These are phyloP conservation scores for Brachionus plicatilis DNA, from an alignment of 1,140 invertebrate genomes.

Conservation along the genomic window DNA sequence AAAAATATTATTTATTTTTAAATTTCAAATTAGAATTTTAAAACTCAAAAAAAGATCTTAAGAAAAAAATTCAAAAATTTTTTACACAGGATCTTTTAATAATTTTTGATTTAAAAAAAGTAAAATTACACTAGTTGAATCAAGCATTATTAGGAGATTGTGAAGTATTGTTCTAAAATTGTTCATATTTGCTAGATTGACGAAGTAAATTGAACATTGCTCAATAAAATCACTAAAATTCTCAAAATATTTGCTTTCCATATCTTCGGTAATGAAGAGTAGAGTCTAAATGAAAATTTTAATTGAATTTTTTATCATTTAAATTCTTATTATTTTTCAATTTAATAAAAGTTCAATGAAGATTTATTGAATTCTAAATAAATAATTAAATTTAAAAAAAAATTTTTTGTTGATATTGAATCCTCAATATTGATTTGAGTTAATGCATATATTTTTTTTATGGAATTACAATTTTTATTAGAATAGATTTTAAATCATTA, in stretches of 20 bases:
- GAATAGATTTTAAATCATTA: too few relatives aligned
- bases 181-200: not conserved
- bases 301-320: not conserved
- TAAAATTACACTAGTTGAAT: conserved; percentile 8
- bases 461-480: too few relatives aligned
- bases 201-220: conserved; percentile 23
- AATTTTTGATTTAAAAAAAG: not conserved
- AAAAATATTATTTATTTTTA: not conserved
- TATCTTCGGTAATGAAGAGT: not conserved
- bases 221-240: conserved; percentile 13
- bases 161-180: not conserved
- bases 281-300: not conserved
- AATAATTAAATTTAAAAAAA: too few relatives aligned
- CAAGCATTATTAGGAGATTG: not conserved
- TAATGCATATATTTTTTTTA: too few relatives aligned
- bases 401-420: too few relatives aligned
- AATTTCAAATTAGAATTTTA: too few relatives aligned
- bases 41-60: not conserved
- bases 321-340: not conserved
- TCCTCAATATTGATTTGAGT: too few relatives aligned
- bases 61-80: not conserved
- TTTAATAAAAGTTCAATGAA: too few relatives aligned
- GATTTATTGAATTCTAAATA: too few relatives aligned
- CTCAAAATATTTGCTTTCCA: not conserved
- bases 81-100: not conserved